These are phyloP conservation scores for Saccostrea glomerata DNA, from an alignment of 1,140 invertebrate species.

Conservation along the genomic window DNA sequence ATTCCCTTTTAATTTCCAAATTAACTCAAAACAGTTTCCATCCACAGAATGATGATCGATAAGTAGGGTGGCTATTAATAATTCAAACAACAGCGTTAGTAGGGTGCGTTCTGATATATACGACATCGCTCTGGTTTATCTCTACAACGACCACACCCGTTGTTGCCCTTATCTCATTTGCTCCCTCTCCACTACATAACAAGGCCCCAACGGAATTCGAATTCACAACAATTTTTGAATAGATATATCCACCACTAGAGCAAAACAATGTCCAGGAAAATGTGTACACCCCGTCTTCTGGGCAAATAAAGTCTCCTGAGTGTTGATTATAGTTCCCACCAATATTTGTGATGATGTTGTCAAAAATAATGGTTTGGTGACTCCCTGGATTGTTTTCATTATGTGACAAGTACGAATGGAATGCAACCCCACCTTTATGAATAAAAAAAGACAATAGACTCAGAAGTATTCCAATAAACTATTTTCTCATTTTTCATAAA, in stretches of 20 bases:
- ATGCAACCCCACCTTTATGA: background rate
- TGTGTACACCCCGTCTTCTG: background rate
- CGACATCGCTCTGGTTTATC: background rate
- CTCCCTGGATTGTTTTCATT: background rate
- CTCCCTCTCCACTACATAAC: background rate
- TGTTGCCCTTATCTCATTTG: background rate
- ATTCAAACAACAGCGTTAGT: background rate
- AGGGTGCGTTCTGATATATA: background rate
- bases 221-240: background rate
- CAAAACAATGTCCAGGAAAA: background rate
- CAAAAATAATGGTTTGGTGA: background rate
- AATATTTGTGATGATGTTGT: background rate
- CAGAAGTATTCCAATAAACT: background rate
- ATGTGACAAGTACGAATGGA: background rate
- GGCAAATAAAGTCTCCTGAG: background rate
- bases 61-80: background rate
- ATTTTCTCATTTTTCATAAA: background rate
- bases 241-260: background rate
- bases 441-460: no score
- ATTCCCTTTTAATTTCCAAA: background rate
- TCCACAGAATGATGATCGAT: background rate
- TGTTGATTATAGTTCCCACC: background rate
- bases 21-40: background rate
- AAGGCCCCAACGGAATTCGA: background rate
- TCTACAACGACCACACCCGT: background rate